phyloP scores from a whole-genome alignment of 2,113 vertebrate species.

The Nasalis larvatus region DNA sequence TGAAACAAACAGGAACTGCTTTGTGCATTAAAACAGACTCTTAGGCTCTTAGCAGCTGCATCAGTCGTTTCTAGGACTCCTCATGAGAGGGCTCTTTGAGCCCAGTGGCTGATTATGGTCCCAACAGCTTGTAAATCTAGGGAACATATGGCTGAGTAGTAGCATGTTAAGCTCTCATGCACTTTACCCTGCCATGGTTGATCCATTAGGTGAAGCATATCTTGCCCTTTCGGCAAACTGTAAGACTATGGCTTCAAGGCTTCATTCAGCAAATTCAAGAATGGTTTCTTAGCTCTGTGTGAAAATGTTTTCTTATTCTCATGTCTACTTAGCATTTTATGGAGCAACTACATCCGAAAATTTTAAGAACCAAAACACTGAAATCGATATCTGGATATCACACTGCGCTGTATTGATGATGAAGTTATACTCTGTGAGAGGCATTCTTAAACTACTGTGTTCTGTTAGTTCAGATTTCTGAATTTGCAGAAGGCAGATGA shows the following conservation, averaged over 20 bases:
- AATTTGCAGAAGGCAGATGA: constrained; percentile 11
- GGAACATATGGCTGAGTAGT: constrained; percentile 56
- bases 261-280: constrained; percentile 20
- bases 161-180: constrained; percentile 23
- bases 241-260: background rate
- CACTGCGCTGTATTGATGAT: background rate
- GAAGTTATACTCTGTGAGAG: background rate
- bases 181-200: constrained; percentile 12
- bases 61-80: constrained; percentile 57
- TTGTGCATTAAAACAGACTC: constrained; percentile 36
- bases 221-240: constrained; percentile 18
- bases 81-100: constrained; percentile 61
- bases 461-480: constrained; percentile 28
- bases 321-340: constrained; percentile 15
- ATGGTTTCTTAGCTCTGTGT: background rate
- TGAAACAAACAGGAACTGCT: constrained; percentile 42
- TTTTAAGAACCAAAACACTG: constrained; percentile 4
- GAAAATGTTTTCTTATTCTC: constrained; percentile 7
- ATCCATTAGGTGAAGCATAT: constrained; percentile 30
- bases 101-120: constrained; percentile 34
- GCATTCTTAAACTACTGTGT: constrained; percentile 8
- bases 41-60: constrained; percentile 40
- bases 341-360: background rate
- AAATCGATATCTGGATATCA: background rate
- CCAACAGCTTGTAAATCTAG: constrained; percentile 63